Evolutionary conservation across 37 sponge, comb jelly and placozoan genomes (phyloP), one percentile per base, ranked within the genome.

Genomic region (Corticium candelabrum): DNA sequence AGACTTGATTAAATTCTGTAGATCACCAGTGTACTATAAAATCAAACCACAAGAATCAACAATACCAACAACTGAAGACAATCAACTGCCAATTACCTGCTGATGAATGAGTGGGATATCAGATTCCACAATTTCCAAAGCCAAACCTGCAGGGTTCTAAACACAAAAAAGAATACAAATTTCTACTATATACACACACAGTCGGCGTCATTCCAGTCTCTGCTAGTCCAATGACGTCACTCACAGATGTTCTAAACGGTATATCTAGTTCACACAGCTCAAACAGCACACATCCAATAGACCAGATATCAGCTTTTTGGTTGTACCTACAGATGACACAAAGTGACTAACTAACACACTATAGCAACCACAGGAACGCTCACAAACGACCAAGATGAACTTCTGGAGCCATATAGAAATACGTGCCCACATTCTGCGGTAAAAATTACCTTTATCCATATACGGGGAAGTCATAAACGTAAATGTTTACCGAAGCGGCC

Each of bases 381-480:
- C 40, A 76, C 41, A 57, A 11, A 41, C 31, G 29, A 7, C 77
- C 77, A 29, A 21, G 11, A 68, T 68, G 21, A 29, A 76, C 27
- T 76, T 76, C 77, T 7, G 77, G 77, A 15, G 77, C 11, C 77
- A 76, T 76, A 35, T 76, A 76, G 29, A 5, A 5, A 11, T 7
- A 5, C 5, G 68, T 76, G 37, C 68, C 77, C 5, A 76, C 77
- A 76, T 68, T 57, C 77, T 76, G 67, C 27, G 41, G 77, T 5
- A 40, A 72, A 72, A 29, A n/a, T n/a, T n/a, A n/a, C n/a, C n/a
- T n/a, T n/a, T n/a, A n/a, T n/a, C n/a, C n/a, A n/a, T n/a, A n/a
- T n/a, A 27, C 36, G 11, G 7, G 21, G 36, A 5, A 34, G 36
- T 11, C 74, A 35, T 5, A 35, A 71, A 35, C 35, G 36, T 27